Percentiles rank a stretch among this genome's conserved stretches.
These are phyloP conservation scores for Drosophila gunungcola DNA, from an alignment of 1,140 invertebrate genomes.

Conservation along the genomic window DNA sequence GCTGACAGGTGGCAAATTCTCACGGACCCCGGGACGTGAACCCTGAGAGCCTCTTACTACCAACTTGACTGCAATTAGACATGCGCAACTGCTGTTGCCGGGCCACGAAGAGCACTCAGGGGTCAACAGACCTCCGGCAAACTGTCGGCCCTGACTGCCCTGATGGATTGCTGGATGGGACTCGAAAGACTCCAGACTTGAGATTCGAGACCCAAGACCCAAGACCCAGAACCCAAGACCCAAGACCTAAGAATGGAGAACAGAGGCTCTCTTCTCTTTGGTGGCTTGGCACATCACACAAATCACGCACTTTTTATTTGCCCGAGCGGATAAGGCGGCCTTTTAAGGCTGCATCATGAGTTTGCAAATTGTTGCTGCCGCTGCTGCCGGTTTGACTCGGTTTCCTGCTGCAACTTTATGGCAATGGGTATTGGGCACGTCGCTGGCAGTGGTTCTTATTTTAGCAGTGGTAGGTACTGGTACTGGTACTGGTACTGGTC, in stretches of 20 bases:
- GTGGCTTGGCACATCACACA: conserved; percentile 77
- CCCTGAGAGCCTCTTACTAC: conserved; percentile 52
- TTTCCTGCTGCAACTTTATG: conserved; percentile 81
- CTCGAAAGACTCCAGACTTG: conserved; percentile 32
- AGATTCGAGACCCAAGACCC: conserved; percentile 17
- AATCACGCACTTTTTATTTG: conserved; percentile 82
- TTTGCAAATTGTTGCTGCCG: conserved; percentile 76
- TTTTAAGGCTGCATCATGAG: conserved; percentile 82
- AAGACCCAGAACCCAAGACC: conserved; percentile 17
- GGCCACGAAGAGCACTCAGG: conserved; percentile 49
- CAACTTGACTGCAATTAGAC: conserved; percentile 80
- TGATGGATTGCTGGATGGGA: conserved; percentile 71
- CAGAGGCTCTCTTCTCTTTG: conserved; percentile 40
- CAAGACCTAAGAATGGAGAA: neutral
- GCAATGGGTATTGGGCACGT: conserved; percentile 31
- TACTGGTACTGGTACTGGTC: conserved; percentile 20
- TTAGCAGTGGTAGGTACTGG: conserved; percentile 7
- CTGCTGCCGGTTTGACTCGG: conserved; percentile 43
- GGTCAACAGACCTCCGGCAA: conserved; percentile 71
- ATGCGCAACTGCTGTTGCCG: conserved; percentile 61
- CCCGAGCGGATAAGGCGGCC: conserved; percentile 74
- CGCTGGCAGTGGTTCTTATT: conserved; percentile 10
- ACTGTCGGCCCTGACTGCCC: conserved; percentile 56
- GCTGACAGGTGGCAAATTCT: conserved; percentile 74
- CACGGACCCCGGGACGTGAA: conserved; percentile 59